Percentiles rank a stretch among this genome's conserved stretches.
Conservation (phyloP, 2,888 invertebrate genomes). For the Morinoia aosen region DNA sequence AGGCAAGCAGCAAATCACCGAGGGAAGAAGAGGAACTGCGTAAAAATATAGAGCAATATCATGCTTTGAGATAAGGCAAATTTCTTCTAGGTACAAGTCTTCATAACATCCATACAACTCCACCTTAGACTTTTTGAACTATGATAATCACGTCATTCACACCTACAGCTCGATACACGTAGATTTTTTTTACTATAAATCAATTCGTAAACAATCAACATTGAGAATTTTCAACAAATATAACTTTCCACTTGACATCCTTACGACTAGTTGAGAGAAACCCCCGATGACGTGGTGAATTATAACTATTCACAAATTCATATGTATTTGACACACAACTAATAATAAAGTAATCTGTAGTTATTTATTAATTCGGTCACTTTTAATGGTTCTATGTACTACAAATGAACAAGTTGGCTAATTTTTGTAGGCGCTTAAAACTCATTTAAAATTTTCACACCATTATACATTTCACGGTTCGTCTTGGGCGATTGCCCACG, state of each 20-base stretch:
- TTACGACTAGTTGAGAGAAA: conserved; percentile 6
- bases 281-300: neutral
- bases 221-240: neutral
- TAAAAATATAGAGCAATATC: conserved; percentile 41
- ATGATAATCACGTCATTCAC: neutral
- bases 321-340: neutral
- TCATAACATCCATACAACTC: neutral
- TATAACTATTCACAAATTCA: neutral
- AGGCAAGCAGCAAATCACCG: neutral
- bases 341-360: too few species aligned
- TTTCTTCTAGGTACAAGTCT: conserved; percentile 9
- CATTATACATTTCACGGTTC: too few species aligned
- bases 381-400: too few species aligned
- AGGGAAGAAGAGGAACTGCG: neutral
- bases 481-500: too few species aligned
- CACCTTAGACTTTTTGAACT: neutral
- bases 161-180: neutral
- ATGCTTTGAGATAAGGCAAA: conserved; percentile 39
- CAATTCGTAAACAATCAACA: neutral
- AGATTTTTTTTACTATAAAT: neutral
- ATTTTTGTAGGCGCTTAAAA: too few species aligned
- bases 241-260: neutral
- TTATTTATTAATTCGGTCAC: too few species aligned
- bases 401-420: too few species aligned
- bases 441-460: too few species aligned